Evolutionary conservation across 2,888 invertebrate species (phyloP).

Genomic region (Cheilosia vernalis): DNA sequence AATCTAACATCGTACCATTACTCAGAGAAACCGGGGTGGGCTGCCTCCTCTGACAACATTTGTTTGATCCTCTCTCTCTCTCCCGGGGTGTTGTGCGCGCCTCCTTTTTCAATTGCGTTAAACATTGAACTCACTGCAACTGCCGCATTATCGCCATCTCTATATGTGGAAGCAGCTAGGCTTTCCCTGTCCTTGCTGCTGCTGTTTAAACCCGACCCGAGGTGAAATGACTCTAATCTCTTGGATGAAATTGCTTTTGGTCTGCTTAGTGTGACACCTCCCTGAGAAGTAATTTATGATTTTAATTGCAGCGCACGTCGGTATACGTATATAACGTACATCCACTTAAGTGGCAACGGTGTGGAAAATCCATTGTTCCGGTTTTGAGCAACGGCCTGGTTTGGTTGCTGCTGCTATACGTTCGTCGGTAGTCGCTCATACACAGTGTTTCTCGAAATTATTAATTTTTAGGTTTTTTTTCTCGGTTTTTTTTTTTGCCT

Average conservation of each 20-base stretch:
- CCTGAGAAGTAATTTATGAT: slow-evolving; percentile 71
- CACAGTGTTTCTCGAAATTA: slow-evolving; percentile 60
- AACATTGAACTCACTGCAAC: slow-evolving; percentile 42
- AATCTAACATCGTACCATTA: slow-evolving; percentile 53
- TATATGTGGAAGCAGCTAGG: neutral
- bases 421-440: slow-evolving; percentile 22
- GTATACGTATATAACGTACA: slow-evolving; percentile 24
- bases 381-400: slow-evolving; percentile 47
- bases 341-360: slow-evolving; percentile 64
- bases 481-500: slow-evolving; percentile 34
- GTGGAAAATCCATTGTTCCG: slow-evolving; percentile 73
- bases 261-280: slow-evolving; percentile 73
- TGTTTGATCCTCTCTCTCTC: slow-evolving; percentile 39
- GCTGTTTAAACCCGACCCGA: slow-evolving; percentile 40
- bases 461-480: slow-evolving; percentile 52
- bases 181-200: neutral
- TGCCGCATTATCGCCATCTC: slow-evolving; percentile 50
- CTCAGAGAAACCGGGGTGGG: slow-evolving; percentile 52
- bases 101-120: slow-evolving; percentile 41
- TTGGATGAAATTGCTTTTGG: slow-evolving; percentile 64
- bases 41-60: slow-evolving; percentile 55
- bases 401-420: slow-evolving; percentile 2
- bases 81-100: neutral
- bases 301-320: slow-evolving; percentile 69
- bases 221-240: slow-evolving; percentile 61